phyloP scores from a whole-genome alignment of 2,888 invertebrate species.

The Phengaris alcon region DNA sequence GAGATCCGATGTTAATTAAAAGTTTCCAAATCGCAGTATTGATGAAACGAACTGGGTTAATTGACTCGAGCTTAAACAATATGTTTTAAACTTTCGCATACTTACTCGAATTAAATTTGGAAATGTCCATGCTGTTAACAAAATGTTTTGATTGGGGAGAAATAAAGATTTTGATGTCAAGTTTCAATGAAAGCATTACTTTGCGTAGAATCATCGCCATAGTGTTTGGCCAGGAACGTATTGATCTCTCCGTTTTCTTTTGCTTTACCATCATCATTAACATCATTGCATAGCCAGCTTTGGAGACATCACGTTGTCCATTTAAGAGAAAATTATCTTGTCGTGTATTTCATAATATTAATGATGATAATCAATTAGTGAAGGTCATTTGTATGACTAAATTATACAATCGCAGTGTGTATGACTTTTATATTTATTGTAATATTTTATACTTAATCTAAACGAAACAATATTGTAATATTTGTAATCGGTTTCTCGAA shows the following conservation, averaged over 20 bases:
- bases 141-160: background rate
- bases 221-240: background rate
- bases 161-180: background rate
- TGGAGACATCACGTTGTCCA: too few relatives aligned
- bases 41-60: constrained; percentile 50
- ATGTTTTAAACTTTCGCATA: constrained; percentile 9
- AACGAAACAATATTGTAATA: too few relatives aligned
- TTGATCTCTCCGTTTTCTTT: background rate
- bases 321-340: background rate
- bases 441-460: too few relatives aligned
- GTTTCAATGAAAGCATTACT: background rate
- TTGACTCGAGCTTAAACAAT: constrained; percentile 43
- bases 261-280: background rate
- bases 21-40: constrained; percentile 42
- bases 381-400: background rate
- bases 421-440: background rate
- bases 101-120: background rate
- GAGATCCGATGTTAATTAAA: constrained; percentile 61
- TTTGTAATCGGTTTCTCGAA: too few relatives aligned
- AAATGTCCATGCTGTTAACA: background rate
- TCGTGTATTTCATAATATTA: background rate
- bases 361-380: background rate
- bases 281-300: too few relatives aligned
- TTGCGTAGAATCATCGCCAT: background rate
- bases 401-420: background rate